Evolutionary conservation across 2,113 vertebrate genomes (phyloP), one percentile per base, ranked within the genome.

Genomic region (Archilochus colubris): DNA sequence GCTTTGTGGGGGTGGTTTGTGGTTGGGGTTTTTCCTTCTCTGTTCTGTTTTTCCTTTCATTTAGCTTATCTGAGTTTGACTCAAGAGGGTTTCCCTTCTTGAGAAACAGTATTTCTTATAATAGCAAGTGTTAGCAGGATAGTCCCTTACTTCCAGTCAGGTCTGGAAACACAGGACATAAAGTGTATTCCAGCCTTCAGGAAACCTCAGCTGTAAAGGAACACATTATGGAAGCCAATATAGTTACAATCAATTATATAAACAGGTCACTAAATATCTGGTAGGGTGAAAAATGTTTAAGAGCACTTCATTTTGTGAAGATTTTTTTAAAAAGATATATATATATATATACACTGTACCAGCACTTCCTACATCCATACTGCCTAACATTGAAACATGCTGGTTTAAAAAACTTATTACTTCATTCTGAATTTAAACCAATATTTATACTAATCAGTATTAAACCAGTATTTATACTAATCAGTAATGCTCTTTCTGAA

Each of bases 231-330:
- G 72, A 94, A 91, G 50, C 69, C 84, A 95, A 61, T 38, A 91
- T 31, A 72, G 27, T 48, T 82, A 90, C 88, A 94, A 90, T 92
- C 67, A 55, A 22, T 80, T 51, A n/a, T 40, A 92, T 38, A 73
- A 85, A 90, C 14, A 95, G 73, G 61, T 88, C 68, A 83, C 84
- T 87, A 92, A 78, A 53, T 89, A 92, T 93, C 88, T 82, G 85
- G 89, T 67, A 89, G 58, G 66, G 74, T 94, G 89, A 93, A 67
- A 87, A 66, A 95, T 82, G 69, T 95, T 94, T 97, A 98, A 98
- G 98, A 97, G 98, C 98, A 98, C 98, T 98, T 97, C 68, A 95
- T 94, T 96, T 94, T 88, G 58, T 88, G 75, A 96, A 93, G 75
- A 95, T 12, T 82, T 86, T 86, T 81, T 72, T 94, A 95, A 96